Evolutionary conservation across 2,888 invertebrate genomes (phyloP).

Genomic region (Hypselothyrea guttata): DNA sequence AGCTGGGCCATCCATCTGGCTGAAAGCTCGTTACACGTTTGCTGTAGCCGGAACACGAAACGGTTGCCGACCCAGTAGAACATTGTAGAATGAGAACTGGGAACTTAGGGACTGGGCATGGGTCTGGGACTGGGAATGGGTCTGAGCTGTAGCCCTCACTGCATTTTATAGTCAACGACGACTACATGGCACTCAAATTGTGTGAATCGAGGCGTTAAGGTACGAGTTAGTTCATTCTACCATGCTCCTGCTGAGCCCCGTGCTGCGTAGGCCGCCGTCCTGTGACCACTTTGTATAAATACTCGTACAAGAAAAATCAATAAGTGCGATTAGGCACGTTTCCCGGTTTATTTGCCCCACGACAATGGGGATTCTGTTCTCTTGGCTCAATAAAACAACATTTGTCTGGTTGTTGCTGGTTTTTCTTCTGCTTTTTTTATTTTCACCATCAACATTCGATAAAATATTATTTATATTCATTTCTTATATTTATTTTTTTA

Average conservation of each 20-base stretch:
- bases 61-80: conserved; percentile 23
- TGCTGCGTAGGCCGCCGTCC: conserved; percentile 8
- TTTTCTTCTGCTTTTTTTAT: too few relatives aligned
- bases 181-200: conserved; percentile 75
- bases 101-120: conserved; percentile 9
- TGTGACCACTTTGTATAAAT: conserved; percentile 60
- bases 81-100: background rate
- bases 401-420: conserved; percentile 8
- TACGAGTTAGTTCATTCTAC: conserved; percentile 78
- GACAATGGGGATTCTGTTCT: conserved; percentile 24
- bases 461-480: conserved; percentile 14
- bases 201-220: conserved; percentile 78
- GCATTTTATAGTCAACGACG: conserved; percentile 71
- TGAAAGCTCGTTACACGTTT: conserved; percentile 71
- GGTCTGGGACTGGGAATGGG: too few relatives aligned
- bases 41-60: conserved; percentile 60
- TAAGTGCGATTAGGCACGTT: conserved; percentile 79
- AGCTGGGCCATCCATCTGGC: conserved; percentile 66
- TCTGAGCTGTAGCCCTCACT: conserved; percentile 23
- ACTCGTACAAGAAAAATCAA: conserved; percentile 65
- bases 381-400: conserved; percentile 5
- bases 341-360: conserved; percentile 65
- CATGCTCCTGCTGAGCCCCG: conserved; percentile 39
- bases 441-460: background rate
- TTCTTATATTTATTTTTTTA: background rate